Base-by-base conservation (phyloP, 2,113 vertebrate genomes). In the Ailuropoda melanoleuca region DNA sequence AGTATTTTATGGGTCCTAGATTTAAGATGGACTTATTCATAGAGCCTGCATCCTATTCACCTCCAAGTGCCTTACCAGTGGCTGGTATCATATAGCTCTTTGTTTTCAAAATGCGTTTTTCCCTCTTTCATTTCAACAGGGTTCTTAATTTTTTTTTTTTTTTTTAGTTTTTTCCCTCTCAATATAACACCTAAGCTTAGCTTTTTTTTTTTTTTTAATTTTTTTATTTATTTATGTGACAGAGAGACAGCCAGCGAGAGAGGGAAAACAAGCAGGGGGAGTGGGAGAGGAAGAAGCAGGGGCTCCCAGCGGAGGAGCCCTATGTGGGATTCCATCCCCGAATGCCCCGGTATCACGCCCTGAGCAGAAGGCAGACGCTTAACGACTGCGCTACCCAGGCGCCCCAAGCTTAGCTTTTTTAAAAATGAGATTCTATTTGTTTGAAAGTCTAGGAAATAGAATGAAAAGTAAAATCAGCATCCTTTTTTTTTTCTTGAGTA, bases 361-460 rank as follows among this genome's bases (percentile, higher is more conserved):
- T n/a, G n/a, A n/a, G n/a, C n/a, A n/a, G n/a, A n/a, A n/a, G n/a
- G n/a, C n/a, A n/a, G n/a, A n/a, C n/a, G n/a, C n/a, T n/a, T n/a
- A n/a, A n/a, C n/a, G n/a, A n/a, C n/a, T n/a, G n/a, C n/a, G n/a
- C n/a, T n/a, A n/a, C n/a, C n/a, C n/a, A n/a, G n/a, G n/a, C n/a
- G n/a, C n/a, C 4, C 43, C 72, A 50, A 74, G n/a, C 9, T 86
- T 43, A 91, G n/a, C 11, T 85, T 90, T n/a, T 72, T 70, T 55
- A 82, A 84, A 95, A 93, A 53, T 18, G 18, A n/a, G 6, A 93
- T 80, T 88, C 46, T 92, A 11, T 96, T 80, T 88, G 4, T 80
- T 70, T 93, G 34, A 58, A 96, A 82, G 12, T 58, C 18, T 43
- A 60, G 2, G 15, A 18, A 88, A 37, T 46, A 81, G 24, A 77